Base-by-base conservation (phyloP, 2,797 vertebrate species). In the Crossoptilon crossoptilon region DNA sequence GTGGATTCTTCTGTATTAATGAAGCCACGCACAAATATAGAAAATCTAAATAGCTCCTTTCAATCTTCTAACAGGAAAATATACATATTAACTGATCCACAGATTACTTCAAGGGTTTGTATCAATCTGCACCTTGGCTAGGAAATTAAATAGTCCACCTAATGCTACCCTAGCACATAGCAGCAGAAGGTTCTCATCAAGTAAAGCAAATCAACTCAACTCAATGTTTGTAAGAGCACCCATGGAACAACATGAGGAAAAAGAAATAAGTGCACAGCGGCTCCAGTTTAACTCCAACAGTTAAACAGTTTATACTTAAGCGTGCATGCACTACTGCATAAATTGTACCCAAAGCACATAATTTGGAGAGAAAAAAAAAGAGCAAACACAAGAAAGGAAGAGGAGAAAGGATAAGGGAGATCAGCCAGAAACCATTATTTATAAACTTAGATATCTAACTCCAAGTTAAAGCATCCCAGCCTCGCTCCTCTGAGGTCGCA, bases 11-110 rank as follows among this genome's bases (percentile, higher is more conserved):
- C 55, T 31, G 53, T 59, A 39, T 71, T 87, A 63, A 74, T 18
- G 21, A 90, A 87, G 31, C 33, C 75, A 73, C 71, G 63, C 70
- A 92, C 55, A 80, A 87, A 86, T 18, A 48, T 0, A 83, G 70
- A 22, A 80, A 33, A 33, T 10, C 21, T 53, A 79, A 92, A 94
- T 23, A 70, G 41, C 46, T 76, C 77, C 79, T 94, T 79, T 93
- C 77, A 80, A 15, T 84, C 69, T 91, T 93, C 71, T 72, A 81
- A 84, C 62, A 39, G 39, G 19, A 95, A 93, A 88, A 93, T 24
- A 53, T 35, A 90, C 67, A 81, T 76, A 84, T 84, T 73, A 58
- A 37, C 91, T 75, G 55, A 51, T 68, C 87, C 71, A 43, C 71
- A 80, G 90, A 91, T 75, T 26, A 77, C 44, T 88, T 91, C 41